These are phyloP conservation scores for Capromys pilorides DNA, from an alignment of 2,797 vertebrate species.

Conservation along the genomic window DNA sequence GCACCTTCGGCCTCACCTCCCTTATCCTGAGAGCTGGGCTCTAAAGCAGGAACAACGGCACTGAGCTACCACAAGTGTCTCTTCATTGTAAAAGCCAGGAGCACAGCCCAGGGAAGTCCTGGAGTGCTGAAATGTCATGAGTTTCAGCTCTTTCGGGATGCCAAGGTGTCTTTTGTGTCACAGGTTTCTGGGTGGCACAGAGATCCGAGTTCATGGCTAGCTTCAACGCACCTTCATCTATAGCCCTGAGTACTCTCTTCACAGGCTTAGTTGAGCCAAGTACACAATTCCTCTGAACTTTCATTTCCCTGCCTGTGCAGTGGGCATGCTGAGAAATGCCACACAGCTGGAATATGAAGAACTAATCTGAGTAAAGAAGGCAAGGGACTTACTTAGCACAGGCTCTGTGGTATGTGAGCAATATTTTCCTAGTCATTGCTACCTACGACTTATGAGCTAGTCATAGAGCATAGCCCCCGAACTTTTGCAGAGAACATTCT, in stretches of 20 bases:
- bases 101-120: not conserved
- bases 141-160: not conserved
- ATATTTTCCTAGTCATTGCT: not conserved
- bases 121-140: not conserved
- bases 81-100: not conserved
- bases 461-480: not conserved
- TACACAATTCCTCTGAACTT: not conserved
- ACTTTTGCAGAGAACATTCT: not conserved
- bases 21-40: not conserved
- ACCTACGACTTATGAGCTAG: not conserved
- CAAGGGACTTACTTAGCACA: not conserved
- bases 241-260: not conserved
- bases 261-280: not conserved
- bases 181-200: not conserved
- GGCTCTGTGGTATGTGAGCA: not conserved
- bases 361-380: not conserved
- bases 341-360: not conserved
- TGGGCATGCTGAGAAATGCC: not conserved
- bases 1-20: not conserved
- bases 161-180: not conserved
- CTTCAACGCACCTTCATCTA: not conserved
- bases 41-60: not conserved
- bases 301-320: not conserved
- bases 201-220: not conserved
- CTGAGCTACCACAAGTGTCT: not conserved